Conservation (phyloP, 2,888 invertebrate genomes). For the Himalopsyche anomala region DNA sequence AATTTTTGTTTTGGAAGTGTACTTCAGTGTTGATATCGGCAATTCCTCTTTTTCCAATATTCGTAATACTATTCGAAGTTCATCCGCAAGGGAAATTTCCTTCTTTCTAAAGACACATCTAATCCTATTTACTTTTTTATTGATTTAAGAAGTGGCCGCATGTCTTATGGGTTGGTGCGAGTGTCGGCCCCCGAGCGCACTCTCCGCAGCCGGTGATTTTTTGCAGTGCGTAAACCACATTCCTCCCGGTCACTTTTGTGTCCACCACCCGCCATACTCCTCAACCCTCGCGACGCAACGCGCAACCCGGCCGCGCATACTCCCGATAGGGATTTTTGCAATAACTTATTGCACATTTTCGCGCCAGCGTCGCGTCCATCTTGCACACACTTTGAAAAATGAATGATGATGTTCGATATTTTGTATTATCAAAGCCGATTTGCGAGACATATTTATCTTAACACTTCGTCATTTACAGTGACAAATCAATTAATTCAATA, state of each 20-base stretch:
- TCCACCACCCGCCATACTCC: neutral
- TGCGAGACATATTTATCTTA: no score
- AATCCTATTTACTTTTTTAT: neutral
- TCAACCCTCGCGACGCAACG: neutral
- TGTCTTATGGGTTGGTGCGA: neutral
- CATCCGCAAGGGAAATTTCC: no score
- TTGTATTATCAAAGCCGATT: no score
- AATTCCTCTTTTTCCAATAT: no score
- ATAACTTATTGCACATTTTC: neutral
- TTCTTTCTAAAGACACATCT: neutral
- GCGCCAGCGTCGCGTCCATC: neutral
- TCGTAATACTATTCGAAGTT: no score
- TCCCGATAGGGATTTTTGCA: neutral
- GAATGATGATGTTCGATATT: no score
- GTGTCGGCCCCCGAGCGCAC: constrained; percentile 28
- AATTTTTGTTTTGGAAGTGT: no score
- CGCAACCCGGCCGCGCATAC: neutral
- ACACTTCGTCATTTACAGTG: no score
- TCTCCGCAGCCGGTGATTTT: constrained; percentile 50
- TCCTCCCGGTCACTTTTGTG: constrained; percentile 37
- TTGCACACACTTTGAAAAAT: neutral
- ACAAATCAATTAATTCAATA: no score
- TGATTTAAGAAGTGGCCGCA: neutral
- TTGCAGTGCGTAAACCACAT: constrained; percentile 61
- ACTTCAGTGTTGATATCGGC: no score